These are phyloP conservation scores for Lasioglossum lativentre DNA, from an alignment of 2,888 invertebrate species.

Conservation along the genomic window DNA sequence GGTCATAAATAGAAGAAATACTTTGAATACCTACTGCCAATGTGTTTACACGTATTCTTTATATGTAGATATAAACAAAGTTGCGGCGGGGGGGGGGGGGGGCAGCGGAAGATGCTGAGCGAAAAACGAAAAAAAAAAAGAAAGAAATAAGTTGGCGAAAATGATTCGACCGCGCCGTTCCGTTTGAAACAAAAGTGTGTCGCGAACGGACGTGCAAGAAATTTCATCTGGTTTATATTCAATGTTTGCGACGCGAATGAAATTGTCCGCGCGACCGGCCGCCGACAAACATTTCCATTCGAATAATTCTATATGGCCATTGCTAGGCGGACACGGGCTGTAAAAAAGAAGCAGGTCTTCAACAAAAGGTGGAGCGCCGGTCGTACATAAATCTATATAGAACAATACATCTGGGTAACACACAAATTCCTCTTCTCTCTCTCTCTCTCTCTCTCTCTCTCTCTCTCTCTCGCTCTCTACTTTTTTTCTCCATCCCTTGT, in stretches of 20 bases:
- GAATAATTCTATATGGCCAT: neutral
- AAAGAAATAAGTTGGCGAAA: neutral
- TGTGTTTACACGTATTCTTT: too few species aligned
- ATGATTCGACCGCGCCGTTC: neutral
- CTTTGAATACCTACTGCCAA: too few species aligned
- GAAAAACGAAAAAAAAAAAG: neutral
- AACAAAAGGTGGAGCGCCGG: neutral
- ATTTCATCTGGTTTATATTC: neutral
- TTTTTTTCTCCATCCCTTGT: neutral
- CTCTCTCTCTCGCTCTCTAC: conserved; percentile 7
- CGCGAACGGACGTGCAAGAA: neutral
- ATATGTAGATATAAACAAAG: too few species aligned
- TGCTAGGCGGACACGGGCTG: neutral
- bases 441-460: conserved; percentile 26
- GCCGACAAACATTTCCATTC: conserved; percentile 13
- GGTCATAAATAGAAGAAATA: too few species aligned
- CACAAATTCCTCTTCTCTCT: conserved; percentile 41
- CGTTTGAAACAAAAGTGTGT: neutral
- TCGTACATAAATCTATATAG: conserved; percentile 45
- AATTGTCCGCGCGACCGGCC: neutral
- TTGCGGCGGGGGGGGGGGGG: neutral
- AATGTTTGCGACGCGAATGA: conserved; percentile 3
- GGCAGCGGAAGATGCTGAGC: neutral
- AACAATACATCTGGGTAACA: conserved; percentile 46
- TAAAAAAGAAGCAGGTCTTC: conserved; percentile 10